phyloP scores from a whole-genome alignment of 2,888 invertebrate species.

The Plemyria rubiginata region DNA sequence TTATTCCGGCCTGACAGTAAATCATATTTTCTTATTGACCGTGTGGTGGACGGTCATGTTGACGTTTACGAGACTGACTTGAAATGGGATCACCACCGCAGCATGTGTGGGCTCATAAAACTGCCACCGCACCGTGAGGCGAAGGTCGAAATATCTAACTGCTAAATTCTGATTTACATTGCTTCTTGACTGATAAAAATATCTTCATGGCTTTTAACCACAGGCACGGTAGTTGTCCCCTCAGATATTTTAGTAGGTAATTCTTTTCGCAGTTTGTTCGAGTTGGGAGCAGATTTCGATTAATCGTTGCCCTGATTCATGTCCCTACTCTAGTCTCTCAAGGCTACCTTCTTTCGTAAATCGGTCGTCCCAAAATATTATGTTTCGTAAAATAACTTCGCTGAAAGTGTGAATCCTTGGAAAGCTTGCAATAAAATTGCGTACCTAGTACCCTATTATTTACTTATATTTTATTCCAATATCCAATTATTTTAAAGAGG shows the following conservation, averaged over 20 bases:
- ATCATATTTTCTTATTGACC: constrained; percentile 26
- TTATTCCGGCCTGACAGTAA: constrained; percentile 24
- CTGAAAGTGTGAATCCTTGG: not conserved
- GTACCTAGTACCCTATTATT: no score
- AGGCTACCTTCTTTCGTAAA: no score
- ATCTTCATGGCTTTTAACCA: no score
- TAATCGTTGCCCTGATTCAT: no score
- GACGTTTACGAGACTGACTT: constrained; percentile 72
- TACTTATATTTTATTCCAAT: not conserved
- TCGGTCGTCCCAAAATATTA: no score
- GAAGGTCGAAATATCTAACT: constrained; percentile 41
- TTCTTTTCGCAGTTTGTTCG: no score
- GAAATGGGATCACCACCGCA: constrained; percentile 65
- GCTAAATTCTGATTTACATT: constrained; percentile 10
- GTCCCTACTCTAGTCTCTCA: no score
- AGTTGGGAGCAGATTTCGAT: no score
- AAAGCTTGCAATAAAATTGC: not conserved
- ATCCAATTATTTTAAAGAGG: not conserved
- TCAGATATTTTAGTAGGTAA: no score
- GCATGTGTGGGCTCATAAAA: constrained; percentile 72
- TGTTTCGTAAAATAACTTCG: no score
- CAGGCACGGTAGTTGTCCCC: no score
- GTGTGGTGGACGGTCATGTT: constrained; percentile 52
- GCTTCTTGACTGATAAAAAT: not conserved
- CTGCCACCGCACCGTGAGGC: constrained; percentile 43